Evolutionary conservation across 2,888 invertebrate species (phyloP), one percentile per base, ranked within the genome.

Genomic region (Nephrotoma guestfalica): DNA sequence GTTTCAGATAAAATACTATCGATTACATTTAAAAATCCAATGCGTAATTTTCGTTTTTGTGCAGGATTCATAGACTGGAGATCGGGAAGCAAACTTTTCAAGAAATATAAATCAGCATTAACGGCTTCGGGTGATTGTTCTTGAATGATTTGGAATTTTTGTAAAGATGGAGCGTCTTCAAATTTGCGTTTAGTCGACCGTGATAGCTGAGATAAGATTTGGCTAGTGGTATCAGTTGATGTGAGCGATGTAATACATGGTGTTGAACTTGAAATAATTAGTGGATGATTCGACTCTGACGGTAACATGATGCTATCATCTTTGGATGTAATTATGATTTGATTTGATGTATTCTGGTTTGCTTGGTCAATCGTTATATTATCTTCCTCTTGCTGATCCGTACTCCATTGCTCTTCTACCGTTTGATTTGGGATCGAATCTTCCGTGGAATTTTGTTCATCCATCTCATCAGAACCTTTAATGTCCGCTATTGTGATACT

Each of bases 11-110:
- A 45, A 85, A 85, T 85, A 51, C 40, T 41, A 88, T 93, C 93
- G 86, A 93, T 93, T 40, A 93, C 88, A 88, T 92, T 90, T 40
- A 93, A 89, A 86, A 93, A 90, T 6, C 92, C 92, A 88, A 93
- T 93, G 90, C 93, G 93, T 0, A 93, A 91, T 89, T 92, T 92
- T 11, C 93, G 90, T 87, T 93, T 93, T 87, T 93, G 93, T 87
- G 91, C 91, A 4, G 91, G 90, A n/a, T 91, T 92, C 88, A 93
- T 90, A 30, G 90, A 89, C 45, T 90, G 91, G 86, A 93, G 92
- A 88, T 93, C 93, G 9, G 93, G 93, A 57, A 93, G 88, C 86
- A 93, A 91, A 89, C 93, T 93, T 88, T 91, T 92, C 86, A 93
- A 93, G 89, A 93, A 93, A 87, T 92, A 92, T 89, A 41, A 11